Conservation (phyloP, 2,888 invertebrate genomes). For the Trichopoda pennipes region DNA sequence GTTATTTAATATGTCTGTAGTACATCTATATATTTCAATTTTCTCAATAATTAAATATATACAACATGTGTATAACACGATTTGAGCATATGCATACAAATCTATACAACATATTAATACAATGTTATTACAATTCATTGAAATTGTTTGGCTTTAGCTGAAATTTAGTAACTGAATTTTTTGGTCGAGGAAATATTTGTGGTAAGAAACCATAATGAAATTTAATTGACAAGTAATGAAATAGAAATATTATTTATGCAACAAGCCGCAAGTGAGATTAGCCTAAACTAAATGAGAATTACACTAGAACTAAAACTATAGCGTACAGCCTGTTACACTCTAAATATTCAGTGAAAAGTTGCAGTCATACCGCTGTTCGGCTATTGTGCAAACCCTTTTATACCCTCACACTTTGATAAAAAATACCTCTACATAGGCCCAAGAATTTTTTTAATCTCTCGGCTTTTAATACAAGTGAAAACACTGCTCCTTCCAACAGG, state of each 20-base stretch:
- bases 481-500: too few relatives aligned
- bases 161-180: background rate
- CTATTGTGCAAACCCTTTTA: too few relatives aligned
- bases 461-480: too few relatives aligned
- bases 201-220: background rate
- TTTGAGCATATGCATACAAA: background rate
- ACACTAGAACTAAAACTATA: too few relatives aligned
- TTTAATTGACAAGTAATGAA: background rate
- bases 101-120: background rate
- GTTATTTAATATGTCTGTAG: slow-evolving; percentile 51
- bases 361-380: too few relatives aligned
- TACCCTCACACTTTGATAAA: too few relatives aligned
- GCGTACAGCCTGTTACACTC: too few relatives aligned
- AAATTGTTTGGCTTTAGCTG: slow-evolving; percentile 25
- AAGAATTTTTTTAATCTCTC: too few relatives aligned
- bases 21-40: slow-evolving; percentile 56
- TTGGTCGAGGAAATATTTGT: background rate
- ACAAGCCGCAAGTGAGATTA: background rate
- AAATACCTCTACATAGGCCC: too few relatives aligned
- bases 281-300: background rate
- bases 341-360: too few relatives aligned
- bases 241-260: background rate
- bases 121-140: slow-evolving; percentile 12
- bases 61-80: slow-evolving; percentile 23
- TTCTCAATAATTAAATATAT: slow-evolving; percentile 58